Evolutionary conservation across 2,797 vertebrate genomes (phyloP).

Genomic region (Hippocampus kuda): DNA sequence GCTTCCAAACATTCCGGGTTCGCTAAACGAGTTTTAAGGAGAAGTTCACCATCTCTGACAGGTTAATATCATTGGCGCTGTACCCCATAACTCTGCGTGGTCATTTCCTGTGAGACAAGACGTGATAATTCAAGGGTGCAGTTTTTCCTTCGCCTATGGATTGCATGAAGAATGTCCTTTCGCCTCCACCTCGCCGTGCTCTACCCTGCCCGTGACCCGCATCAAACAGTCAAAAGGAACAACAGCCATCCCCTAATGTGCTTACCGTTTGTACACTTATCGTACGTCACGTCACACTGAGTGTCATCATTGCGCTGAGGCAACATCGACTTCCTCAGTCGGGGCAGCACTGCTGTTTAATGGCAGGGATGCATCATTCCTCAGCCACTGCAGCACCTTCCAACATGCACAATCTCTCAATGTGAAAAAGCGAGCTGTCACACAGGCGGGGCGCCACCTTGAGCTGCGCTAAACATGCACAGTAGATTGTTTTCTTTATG

Average conservation of each 20-base stretch:
- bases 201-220: constrained; percentile 40
- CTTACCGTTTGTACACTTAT: constrained; percentile 50
- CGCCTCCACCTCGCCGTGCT: constrained; percentile 3
- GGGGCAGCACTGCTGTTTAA: constrained; percentile 42
- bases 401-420: constrained; percentile 37
- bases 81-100: constrained; percentile 30
- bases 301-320: constrained; percentile 41
- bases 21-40: not conserved
- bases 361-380: constrained; percentile 48
- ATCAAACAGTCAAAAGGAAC: constrained; percentile 49
- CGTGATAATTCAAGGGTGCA: constrained; percentile 50
- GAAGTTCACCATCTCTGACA: not conserved
- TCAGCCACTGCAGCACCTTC: constrained; percentile 36
- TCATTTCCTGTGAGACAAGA: constrained; percentile 43
- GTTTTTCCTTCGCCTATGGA: constrained; percentile 35
- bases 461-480: constrained; percentile 26
- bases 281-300: constrained; percentile 47
- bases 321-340: constrained; percentile 45
- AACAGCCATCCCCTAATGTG: constrained; percentile 24
- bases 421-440: constrained; percentile 51
- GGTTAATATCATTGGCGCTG: constrained; percentile 31
- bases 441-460: constrained; percentile 33
- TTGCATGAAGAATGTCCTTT: constrained; percentile 46
- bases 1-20: not conserved
- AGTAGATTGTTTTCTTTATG: constrained; percentile 18